Percentiles rank a stretch among this genome's conserved stretches.
These are phyloP conservation scores for Acleris cristana DNA, from an alignment of 2,888 invertebrate genomes.

Conservation along the genomic window DNA sequence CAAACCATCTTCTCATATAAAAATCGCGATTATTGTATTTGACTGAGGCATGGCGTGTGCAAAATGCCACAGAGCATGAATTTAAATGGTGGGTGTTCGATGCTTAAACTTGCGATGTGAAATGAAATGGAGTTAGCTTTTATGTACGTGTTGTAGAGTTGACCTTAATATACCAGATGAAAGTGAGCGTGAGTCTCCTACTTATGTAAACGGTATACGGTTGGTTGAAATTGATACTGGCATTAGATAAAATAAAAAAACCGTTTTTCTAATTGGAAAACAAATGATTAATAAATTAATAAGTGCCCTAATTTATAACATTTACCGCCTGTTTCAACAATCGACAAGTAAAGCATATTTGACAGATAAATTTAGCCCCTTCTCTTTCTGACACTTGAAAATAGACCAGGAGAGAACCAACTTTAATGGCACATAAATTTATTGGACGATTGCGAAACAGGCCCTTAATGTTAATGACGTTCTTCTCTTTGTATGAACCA, in stretches of 20 bases:
- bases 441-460: too few relatives aligned
- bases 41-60: conserved; percentile 24
- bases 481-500: too few relatives aligned
- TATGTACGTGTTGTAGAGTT: conserved; percentile 4
- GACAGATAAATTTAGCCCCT: too few relatives aligned
- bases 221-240: not conserved
- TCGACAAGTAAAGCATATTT: too few relatives aligned
- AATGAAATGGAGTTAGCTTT: not conserved
- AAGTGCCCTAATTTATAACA: too few relatives aligned
- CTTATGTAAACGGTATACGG: not conserved
- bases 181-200: not conserved
- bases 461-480: too few relatives aligned
- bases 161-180: conserved; percentile 26
- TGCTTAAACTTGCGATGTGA: conserved; percentile 4
- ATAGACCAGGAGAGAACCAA: too few relatives aligned
- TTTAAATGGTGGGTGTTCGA: conserved; percentile 18
- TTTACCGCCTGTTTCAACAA: too few relatives aligned
- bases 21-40: conserved; percentile 37
- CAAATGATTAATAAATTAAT: too few relatives aligned
- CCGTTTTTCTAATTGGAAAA: not conserved
- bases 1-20: conserved; percentile 35
- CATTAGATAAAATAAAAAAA: not conserved
- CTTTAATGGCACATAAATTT: too few relatives aligned
- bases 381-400: too few relatives aligned
- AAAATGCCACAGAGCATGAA: conserved; percentile 14